phyloP scores from a whole-genome alignment of 1,140 invertebrate species.

The Spodoptera frugiperda region DNA sequence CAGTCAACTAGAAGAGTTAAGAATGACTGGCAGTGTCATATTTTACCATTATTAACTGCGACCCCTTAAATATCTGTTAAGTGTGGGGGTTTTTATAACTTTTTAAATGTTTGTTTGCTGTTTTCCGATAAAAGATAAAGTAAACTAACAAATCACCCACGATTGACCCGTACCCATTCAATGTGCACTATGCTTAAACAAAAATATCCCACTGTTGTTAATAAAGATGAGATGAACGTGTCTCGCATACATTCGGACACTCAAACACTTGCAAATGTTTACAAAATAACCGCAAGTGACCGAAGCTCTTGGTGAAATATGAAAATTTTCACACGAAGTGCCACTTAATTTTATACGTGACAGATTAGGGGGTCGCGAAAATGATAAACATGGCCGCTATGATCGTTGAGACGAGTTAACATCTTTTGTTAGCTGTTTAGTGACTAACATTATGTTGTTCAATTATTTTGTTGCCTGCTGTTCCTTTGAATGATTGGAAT shows the following conservation, averaged over 20 bases:
- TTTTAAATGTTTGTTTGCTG: too few species aligned
- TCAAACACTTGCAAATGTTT: slow-evolving; percentile 63
- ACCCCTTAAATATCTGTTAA: too few species aligned
- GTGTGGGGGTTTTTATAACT: too few species aligned
- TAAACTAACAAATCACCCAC: too few species aligned
- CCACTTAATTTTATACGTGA: slow-evolving; percentile 62
- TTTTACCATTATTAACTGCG: too few species aligned
- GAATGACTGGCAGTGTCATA: too few species aligned
- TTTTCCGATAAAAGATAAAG: too few species aligned
- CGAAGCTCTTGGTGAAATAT: slow-evolving; percentile 46
- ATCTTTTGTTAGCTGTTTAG: neutral
- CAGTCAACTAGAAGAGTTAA: too few species aligned
- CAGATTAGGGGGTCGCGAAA: slow-evolving; percentile 52
- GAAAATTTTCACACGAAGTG: slow-evolving; percentile 56
- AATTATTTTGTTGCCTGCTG: too few species aligned
- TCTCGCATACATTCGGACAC: slow-evolving; percentile 54
- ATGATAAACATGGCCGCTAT: slow-evolving; percentile 11
- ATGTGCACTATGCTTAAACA: slow-evolving; percentile 43
- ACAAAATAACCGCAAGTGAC: slow-evolving; percentile 59
- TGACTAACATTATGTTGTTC: too few species aligned
- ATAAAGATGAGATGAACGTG: slow-evolving; percentile 62
- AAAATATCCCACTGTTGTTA: slow-evolving; percentile 57
- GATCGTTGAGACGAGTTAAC: slow-evolving; percentile 16
- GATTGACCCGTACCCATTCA: too few species aligned
- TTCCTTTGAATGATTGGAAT: too few species aligned